Conservation (phyloP, 2,888 invertebrate species). For the Microctonus hyperodae region DNA sequence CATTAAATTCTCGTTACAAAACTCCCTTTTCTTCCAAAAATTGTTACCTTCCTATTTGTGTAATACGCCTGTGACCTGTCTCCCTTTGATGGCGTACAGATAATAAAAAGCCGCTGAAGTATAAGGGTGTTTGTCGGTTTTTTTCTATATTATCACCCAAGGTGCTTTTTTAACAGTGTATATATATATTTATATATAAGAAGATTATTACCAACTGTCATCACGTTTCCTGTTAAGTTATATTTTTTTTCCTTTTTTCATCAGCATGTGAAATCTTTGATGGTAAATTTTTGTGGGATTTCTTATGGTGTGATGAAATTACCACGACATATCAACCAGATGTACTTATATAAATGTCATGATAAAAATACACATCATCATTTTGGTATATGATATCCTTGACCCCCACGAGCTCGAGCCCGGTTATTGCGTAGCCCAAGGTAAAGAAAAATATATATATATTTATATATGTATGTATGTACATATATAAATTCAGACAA, state of each 20-base stretch:
- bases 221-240: constrained; percentile 16
- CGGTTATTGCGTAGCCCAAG: neutral
- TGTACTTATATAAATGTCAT: neutral
- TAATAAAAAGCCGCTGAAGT: constrained; percentile 22
- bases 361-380: neutral
- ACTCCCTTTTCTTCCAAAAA: neutral
- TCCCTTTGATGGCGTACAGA: constrained; percentile 19
- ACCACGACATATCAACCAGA: neutral
- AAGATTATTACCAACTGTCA: constrained; percentile 22
- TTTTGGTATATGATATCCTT: constrained; percentile 3
- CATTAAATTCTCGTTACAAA: neutral
- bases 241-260: neutral
- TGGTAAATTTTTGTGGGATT: neutral
- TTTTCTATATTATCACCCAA: constrained; percentile 7
- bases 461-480: too few species aligned
- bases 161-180: neutral
- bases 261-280: neutral
- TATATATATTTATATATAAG: neutral
- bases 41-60: neutral
- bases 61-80: constrained; percentile 21
- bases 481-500: too few species aligned
- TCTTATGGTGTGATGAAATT: neutral
- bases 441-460: neutral
- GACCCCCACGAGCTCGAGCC: neutral
- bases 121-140: neutral